Evolutionary conservation across 1,140 invertebrate genomes (phyloP), one percentile per base, ranked within the genome.

Genomic region (Drosophila jambulina): DNA sequence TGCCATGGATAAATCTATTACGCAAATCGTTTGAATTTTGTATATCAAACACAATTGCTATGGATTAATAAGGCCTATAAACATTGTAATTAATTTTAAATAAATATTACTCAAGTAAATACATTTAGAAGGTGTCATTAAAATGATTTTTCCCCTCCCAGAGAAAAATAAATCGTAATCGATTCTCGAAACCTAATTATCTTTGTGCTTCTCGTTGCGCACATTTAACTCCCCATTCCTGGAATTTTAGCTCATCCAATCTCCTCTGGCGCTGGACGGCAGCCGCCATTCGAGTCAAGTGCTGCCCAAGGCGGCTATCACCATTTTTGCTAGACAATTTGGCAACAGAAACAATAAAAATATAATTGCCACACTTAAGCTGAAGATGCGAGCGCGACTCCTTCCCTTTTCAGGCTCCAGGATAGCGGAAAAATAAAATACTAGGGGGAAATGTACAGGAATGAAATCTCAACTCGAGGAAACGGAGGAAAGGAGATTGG

Each of bases 271-370:
- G 32, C 15, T 36, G 43, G 34, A 32, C 15, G 34, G 15, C 61
- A 68, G 29, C n/a, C 61, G 32, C 36, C 63, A 32, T 77, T 72
- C 72, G 27, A 57, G 58, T 46, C 80, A 80, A 84, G 82, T 63
- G 70, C 56, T 49, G 68, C 76, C 80, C 79, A 36, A 62, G 68
- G 80, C 68, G 64, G 72, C 72, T 70, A 87, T 83, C 80, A 83
- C 51, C 61, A 75, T 78, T 87, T 88, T 78, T 80, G 84, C 74
- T 78, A 84, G 83, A 87, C 84, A 88, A 87, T 87, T 87, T 87
- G 84, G 83, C 76, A 88, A 54, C 61, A 80, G 68, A 78, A 74
- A 88, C 84, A 84, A 88, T 84, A 78, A 83, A 87, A 88, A 83
- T 78, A 87, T 88, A 87, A 87, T 87, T 87, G 84, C 72, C 64